These are phyloP conservation scores for Acleris sparsana DNA, from an alignment of 2,888 invertebrate species.

Conservation along the genomic window DNA sequence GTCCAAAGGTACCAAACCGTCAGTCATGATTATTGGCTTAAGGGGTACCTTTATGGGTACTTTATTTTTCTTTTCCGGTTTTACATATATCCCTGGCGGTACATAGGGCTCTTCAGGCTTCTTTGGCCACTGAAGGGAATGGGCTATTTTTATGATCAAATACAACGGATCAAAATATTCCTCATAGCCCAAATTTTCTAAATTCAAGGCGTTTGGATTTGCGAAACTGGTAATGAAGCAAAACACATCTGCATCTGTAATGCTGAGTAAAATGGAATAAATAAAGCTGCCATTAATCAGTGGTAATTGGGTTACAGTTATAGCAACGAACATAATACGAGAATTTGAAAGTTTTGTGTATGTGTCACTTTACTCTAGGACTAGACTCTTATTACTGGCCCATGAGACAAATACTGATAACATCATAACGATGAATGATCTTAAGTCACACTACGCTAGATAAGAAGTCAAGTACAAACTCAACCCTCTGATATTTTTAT, in stretches of 20 bases:
- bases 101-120: conserved; percentile 35
- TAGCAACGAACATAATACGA: no score
- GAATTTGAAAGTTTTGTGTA: no score
- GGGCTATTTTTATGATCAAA: conserved; percentile 65
- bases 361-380: no score
- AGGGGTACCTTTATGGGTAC: conserved; percentile 37
- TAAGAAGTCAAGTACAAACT: no score
- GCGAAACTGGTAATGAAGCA: conserved; percentile 64
- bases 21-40: conserved; percentile 64
- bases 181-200: conserved; percentile 48
- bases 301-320: no score
- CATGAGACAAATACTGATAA: no score
- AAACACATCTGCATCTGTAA: conserved; percentile 70
- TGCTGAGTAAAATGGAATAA: conserved; percentile 44
- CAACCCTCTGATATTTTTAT: no score
- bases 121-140: conserved; percentile 48
- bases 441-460: no score
- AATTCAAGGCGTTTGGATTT: conserved; percentile 63
- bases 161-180: conserved; percentile 63
- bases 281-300: no score
- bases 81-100: conserved; percentile 36
- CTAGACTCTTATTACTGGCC: no score
- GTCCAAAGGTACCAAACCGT: conserved; percentile 65
- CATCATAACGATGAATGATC: no score
- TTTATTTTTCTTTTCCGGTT: conserved; percentile 35